Conservation (phyloP, 2,113 vertebrate species). For the Stegastes partitus region DNA sequence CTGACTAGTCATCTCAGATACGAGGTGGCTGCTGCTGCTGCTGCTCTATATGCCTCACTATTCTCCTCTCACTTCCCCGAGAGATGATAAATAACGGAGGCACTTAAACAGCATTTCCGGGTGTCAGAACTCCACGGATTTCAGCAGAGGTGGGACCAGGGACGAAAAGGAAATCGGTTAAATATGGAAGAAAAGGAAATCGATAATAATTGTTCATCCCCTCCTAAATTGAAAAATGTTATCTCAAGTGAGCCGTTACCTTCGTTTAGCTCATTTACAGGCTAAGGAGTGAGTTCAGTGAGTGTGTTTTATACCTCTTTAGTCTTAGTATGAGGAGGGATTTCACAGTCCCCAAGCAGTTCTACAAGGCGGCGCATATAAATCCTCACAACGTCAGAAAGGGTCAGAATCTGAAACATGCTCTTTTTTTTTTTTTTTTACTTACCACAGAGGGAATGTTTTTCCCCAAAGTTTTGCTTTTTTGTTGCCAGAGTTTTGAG, state of each 20-base stretch:
- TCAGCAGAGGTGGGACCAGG: slow-evolving; percentile 23
- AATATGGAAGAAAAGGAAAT: slow-evolving; percentile 43
- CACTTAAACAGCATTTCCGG: slow-evolving; percentile 50
- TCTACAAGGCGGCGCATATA: slow-evolving; percentile 8
- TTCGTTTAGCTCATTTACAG: slow-evolving; percentile 46
- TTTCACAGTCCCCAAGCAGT: slow-evolving; percentile 15
- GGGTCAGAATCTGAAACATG: no score
- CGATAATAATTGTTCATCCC: slow-evolving; percentile 49
- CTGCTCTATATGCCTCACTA: slow-evolving; percentile 25
- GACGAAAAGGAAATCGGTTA: slow-evolving; percentile 19
- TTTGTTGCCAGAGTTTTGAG: neutral
- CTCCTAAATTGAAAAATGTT: slow-evolving; percentile 50
- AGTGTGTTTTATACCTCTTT: slow-evolving; percentile 14
- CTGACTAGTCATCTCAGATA: slow-evolving; percentile 46
- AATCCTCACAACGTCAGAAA: neutral
- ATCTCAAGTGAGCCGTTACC: slow-evolving; percentile 41
- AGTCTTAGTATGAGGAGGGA: slow-evolving; percentile 11
- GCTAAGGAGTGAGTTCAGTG: neutral
- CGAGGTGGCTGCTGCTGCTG: slow-evolving; percentile 43
- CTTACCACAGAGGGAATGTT: no score
- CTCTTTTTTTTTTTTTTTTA: no score
- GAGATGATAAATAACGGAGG: slow-evolving; percentile 48
- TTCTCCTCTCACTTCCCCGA: slow-evolving; percentile 30
- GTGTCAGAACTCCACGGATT: neutral
- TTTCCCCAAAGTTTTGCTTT: neutral